Percentiles rank a stretch among this genome's conserved stretches.
phyloP scores from a whole-genome alignment of 2,888 invertebrate species.

The Yponomeuta plumbellus region DNA sequence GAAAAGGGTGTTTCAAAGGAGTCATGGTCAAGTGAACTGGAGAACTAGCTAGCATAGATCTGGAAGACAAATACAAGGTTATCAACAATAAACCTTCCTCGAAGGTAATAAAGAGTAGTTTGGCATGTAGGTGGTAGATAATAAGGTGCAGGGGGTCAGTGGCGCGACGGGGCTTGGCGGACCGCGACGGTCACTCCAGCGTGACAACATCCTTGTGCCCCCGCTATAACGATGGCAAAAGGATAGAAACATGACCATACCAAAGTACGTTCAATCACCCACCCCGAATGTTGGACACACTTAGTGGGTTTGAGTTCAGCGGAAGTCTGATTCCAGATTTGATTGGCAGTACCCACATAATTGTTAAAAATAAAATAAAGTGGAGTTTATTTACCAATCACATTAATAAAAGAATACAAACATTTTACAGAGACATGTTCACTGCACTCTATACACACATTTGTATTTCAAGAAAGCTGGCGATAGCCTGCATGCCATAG shows the following conservation, averaged over 20 bases:
- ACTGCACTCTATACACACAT: too few species aligned
- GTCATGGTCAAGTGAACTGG: slow-evolving; percentile 23
- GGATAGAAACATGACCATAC: neutral
- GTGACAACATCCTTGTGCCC: slow-evolving; percentile 47
- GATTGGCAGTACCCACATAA: neutral
- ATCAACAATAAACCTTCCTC: neutral
- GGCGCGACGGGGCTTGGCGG: slow-evolving; percentile 40
- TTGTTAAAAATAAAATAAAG: too few species aligned
- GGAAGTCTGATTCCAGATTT: neutral
- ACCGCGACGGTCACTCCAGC: slow-evolving; percentile 44
- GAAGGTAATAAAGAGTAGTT: neutral
- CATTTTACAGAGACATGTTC: too few species aligned
- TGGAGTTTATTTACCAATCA: too few species aligned
- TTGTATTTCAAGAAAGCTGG: too few species aligned
- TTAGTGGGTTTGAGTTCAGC: neutral
- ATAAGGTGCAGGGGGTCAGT: slow-evolving; percentile 37
- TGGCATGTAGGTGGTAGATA: neutral
- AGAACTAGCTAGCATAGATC: slow-evolving; percentile 20
- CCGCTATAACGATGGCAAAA: neutral
- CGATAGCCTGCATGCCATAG: too few species aligned
- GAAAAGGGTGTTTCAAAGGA: slow-evolving; percentile 1
- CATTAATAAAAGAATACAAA: too few species aligned
- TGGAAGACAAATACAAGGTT: neutral
- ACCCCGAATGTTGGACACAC: slow-evolving; percentile 14
- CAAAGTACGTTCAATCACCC: slow-evolving; percentile 18